These are phyloP conservation scores for Cyclopterus lumpus DNA, from an alignment of 2,797 vertebrate genomes.

Conservation along the genomic window DNA sequence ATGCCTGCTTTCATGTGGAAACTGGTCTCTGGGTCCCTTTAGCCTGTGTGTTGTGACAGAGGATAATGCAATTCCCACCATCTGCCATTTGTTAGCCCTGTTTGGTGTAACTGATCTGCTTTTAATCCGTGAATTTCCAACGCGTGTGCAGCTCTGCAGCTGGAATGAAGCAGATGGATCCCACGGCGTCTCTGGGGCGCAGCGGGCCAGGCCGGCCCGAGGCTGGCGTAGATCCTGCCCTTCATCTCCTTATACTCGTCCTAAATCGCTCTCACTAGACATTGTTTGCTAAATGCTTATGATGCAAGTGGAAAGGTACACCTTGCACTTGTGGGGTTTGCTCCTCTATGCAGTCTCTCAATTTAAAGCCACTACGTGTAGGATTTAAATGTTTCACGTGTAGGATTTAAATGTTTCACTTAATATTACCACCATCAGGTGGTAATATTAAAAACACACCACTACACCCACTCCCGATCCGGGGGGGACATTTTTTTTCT, in stretches of 20 bases:
- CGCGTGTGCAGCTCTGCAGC: constrained; percentile 59
- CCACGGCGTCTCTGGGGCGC: constrained; percentile 60
- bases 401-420: too few relatives aligned
- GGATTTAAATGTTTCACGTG: background rate
- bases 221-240: constrained; percentile 23
- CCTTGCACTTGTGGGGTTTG: constrained; percentile 2
- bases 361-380: background rate
- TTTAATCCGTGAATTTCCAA: constrained; percentile 76
- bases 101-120: constrained; percentile 79
- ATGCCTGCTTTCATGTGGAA: constrained; percentile 79
- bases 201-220: background rate
- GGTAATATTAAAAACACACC: background rate
- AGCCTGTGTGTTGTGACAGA: constrained; percentile 76
- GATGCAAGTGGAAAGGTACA: background rate
- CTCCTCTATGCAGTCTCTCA: background rate
- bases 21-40: constrained; percentile 69
- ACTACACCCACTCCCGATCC: background rate
- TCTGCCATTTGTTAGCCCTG: constrained; percentile 81
- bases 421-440: background rate
- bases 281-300: background rate
- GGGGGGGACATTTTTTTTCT: background rate
- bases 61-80: constrained; percentile 81
- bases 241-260: background rate
- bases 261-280: background rate
- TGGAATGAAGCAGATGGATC: constrained; percentile 72